Evolutionary conservation across 2,888 invertebrate species (phyloP), one percentile per base, ranked within the genome.

Genomic region (Lycaena phlaeas): DNA sequence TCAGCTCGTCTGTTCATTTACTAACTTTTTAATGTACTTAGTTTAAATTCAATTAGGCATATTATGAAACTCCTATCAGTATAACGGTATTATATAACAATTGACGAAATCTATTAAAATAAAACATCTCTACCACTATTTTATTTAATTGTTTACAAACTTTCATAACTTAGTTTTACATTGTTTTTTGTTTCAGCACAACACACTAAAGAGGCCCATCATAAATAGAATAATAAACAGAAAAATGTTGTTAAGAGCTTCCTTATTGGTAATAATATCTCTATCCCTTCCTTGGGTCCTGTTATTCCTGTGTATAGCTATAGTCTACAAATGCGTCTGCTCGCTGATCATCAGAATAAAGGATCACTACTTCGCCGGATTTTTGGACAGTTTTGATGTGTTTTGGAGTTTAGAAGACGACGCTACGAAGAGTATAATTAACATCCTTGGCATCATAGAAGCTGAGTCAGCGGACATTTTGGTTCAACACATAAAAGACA

Each of bases 371-470:
- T 87, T 82, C 48, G 71, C 61, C 2, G 72, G 75, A 14, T 69
- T 87, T 11, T 59, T 88, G 14, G 70, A 81, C 25, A 87, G 87
- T 28, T 73, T 78, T 5, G 87, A 88, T 50, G 73, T 77, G 1
- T 71, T 87, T 40, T 87, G 87, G 86, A 79, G 85, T 18, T 51
- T 86, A 14, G 87, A 87, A 57, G 73, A 81, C 22, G 63, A 78
- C 2, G 53, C 64, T 2, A 67, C 81, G 0, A 70, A 69, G 41
- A 79, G 78, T 27, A 57, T 86, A 14, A 86, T 86, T 38, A 86
- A 86, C 40, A 74, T 86, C 2, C 59, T 87, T 1, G 73, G 77
- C 12, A 54, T 84, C 9, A 57, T 87, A 43, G 81, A 85, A 50
- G 64, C 70, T 1, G 54, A 62, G 22, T 64, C 64, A 9, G 45